A percentile compares a stretch with the other conserved stretches of the same genome.
Evolutionary conservation across 2,797 vertebrate species (phyloP).

Genomic region (Enteromius trimaculatus): DNA sequence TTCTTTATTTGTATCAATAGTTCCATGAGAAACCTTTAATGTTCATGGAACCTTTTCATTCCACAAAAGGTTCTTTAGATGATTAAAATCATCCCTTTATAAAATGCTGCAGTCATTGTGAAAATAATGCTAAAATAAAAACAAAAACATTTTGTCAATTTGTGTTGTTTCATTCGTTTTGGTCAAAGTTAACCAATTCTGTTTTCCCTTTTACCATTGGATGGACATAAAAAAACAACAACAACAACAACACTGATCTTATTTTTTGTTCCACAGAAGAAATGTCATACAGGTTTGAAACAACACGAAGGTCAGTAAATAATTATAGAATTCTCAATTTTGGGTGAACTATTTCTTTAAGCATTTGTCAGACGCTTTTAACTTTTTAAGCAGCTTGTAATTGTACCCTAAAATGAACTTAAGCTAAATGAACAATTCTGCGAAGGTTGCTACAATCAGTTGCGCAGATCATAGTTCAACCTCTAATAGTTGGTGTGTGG

Average conservation of each 20-base stretch:
- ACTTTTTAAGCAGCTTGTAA: neutral
- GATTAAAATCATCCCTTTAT: neutral
- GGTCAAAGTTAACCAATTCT: neutral
- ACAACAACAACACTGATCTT: neutral
- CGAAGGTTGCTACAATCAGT: constrained; percentile 22
- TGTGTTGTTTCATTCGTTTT: no score
- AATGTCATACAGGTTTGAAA: neutral
- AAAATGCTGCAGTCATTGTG: neutral
- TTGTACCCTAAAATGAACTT: neutral
- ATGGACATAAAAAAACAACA: neutral
- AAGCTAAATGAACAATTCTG: neutral
- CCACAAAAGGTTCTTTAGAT: neutral
- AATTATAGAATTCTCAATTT: neutral
- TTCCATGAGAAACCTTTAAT: neutral
- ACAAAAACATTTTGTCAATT: neutral
- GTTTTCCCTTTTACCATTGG: no score
- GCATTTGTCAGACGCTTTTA: neutral
- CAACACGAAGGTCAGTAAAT: neutral
- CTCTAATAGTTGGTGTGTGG: constrained; percentile 49
- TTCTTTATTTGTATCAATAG: neutral
- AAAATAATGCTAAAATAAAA: neutral
- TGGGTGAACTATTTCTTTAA: neutral
- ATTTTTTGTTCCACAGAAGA: neutral
- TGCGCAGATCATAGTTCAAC: constrained; percentile 36
- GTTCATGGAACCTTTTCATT: neutral